Evolutionary conservation across 2,888 invertebrate species (phyloP).

Genomic region (Sylvicola fuscatus): DNA sequence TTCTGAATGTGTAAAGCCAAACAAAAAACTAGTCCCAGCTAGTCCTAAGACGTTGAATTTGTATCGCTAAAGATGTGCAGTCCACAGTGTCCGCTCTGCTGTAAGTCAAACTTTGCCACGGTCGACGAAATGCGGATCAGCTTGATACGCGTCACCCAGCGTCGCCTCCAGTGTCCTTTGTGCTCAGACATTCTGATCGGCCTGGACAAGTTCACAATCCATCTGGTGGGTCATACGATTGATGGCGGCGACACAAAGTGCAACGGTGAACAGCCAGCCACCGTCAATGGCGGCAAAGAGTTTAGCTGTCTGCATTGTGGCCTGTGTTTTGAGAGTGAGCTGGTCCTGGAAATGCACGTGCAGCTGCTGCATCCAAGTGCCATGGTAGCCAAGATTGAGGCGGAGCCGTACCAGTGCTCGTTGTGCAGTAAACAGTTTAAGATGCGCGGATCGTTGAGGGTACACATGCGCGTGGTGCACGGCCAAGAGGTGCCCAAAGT

Average conservation of each 20-base stretch:
- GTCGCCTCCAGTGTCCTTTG: slow-evolving; percentile 53
- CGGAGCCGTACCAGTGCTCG: slow-evolving; percentile 35
- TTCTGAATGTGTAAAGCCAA: no score
- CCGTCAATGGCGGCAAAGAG: no score
- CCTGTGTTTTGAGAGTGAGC: slow-evolving; percentile 44
- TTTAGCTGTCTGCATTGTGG: slow-evolving; percentile 44
- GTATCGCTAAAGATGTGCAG: no score
- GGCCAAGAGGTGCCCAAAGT: slow-evolving; percentile 44
- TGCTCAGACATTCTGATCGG: slow-evolving; percentile 55
- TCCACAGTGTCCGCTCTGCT: slow-evolving; percentile 46
- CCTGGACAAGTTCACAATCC: slow-evolving; percentile 65
- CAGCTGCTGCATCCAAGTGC: slow-evolving; percentile 36
- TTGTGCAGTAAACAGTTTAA: slow-evolving; percentile 61
- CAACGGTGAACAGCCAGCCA: background rate
- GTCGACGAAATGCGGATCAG: slow-evolving; percentile 48
- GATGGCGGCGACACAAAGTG: background rate
- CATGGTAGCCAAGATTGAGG: slow-evolving; percentile 7
- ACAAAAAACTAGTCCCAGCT: no score
- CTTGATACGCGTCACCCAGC: slow-evolving; percentile 53
- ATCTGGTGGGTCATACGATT: slow-evolving; percentile 50
- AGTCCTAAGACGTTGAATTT: no score
- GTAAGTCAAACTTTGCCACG: slow-evolving; percentile 47
- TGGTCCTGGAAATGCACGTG: slow-evolving; percentile 52
- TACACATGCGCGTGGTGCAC: slow-evolving; percentile 63
- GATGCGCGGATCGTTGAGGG: slow-evolving; percentile 63